Percentiles rank a stretch among this genome's conserved stretches.
phyloP scores from a whole-genome alignment of 2,797 vertebrate genomes.

The Periophthalmus magnuspinnatus region DNA sequence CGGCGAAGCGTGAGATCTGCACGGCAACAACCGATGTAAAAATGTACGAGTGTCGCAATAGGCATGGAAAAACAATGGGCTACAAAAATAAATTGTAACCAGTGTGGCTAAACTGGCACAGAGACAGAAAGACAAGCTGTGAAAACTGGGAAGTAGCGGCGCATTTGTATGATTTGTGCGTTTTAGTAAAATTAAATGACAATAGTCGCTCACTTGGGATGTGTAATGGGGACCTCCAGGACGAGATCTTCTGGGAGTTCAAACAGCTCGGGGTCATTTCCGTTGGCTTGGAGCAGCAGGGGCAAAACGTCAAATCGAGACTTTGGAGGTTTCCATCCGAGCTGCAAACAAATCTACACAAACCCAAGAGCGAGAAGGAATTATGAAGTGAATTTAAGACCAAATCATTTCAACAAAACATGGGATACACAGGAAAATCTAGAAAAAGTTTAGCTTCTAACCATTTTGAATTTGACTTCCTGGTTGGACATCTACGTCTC shows the following conservation, averaged over 20 bases:
- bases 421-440: neutral
- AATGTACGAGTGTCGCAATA: conserved; percentile 15
- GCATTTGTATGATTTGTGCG: conserved; percentile 52
- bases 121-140: conserved; percentile 37
- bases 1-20: conserved; percentile 19
- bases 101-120: conserved; percentile 37
- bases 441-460: too few relatives aligned
- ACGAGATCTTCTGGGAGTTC: conserved; percentile 93
- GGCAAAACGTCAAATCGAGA: conserved; percentile 93
- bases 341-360: conserved; percentile 90
- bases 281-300: conserved; percentile 92
- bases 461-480: too few relatives aligned
- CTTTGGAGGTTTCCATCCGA: conserved; percentile 92
- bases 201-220: conserved; percentile 89
- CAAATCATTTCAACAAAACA: too few relatives aligned
- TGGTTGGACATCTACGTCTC: too few relatives aligned
- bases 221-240: conserved; percentile 91
- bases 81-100: conserved; percentile 23
- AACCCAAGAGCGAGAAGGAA: conserved; percentile 9
- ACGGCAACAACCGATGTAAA: neutral
- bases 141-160: conserved; percentile 40
- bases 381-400: too few relatives aligned
- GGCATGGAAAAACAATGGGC: conserved; percentile 1
- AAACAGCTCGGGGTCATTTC: conserved; percentile 94
- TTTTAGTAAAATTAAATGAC: conserved; percentile 18